These are phyloP conservation scores for Emydoidea blandingii DNA, from an alignment of 2,797 vertebrate genomes.

Conservation along the genomic window DNA sequence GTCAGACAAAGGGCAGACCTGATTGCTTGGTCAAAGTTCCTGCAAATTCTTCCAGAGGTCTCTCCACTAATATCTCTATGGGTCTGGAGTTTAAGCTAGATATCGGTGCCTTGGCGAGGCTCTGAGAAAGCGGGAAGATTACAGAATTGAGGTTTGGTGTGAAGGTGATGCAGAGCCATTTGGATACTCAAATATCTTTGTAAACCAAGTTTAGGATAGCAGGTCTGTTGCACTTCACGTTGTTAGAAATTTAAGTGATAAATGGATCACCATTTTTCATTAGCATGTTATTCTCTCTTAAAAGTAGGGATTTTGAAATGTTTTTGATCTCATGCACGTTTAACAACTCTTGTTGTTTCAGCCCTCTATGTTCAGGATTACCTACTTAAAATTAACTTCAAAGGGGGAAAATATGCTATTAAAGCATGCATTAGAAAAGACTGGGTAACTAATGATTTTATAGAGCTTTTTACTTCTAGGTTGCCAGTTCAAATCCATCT, in stretches of 20 bases:
- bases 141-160: neutral
- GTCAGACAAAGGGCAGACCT: neutral
- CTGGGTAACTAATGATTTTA: neutral
- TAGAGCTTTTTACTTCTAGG: neutral
- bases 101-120: neutral
- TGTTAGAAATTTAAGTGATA: neutral
- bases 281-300: slow-evolving; percentile 22
- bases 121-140: neutral
- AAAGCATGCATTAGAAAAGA: neutral
- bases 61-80: neutral
- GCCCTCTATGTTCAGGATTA: slow-evolving; percentile 13
- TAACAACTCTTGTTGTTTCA: slow-evolving; percentile 37
- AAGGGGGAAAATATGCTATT: neutral
- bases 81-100: neutral
- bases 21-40: neutral
- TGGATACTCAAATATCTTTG: neutral
- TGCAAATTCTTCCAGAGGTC: neutral
- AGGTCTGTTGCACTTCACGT: fast-evolving
- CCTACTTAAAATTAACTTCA: slow-evolving; percentile 52
- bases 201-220: neutral
- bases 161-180: fast-evolving
- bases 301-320: neutral
- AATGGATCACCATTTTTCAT: slow-evolving; percentile 21
- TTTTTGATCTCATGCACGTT: slow-evolving; percentile 41
- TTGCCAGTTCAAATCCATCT: neutral